A percentile compares a stretch with the other conserved stretches of the same genome.
phyloP scores from a whole-genome alignment of 2,113 vertebrate genomes.

The Chrysochloris asiatica region DNA sequence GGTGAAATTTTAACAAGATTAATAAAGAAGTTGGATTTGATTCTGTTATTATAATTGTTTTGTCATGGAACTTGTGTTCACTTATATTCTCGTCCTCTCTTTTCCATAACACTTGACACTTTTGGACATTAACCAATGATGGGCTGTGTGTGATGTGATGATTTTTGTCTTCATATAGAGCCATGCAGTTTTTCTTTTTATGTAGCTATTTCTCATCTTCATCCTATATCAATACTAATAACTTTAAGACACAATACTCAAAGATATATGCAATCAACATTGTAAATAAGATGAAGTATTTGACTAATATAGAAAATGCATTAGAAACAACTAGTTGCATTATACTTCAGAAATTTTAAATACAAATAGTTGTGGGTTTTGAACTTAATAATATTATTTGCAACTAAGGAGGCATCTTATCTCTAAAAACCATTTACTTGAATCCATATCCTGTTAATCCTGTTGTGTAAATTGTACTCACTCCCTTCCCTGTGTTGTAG shows the following conservation, averaged over 20 bases:
- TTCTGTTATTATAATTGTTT: conserved; percentile 81
- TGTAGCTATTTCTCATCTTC: conserved; percentile 92
- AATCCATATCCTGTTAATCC: conserved; percentile 85
- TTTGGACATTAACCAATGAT: conserved; percentile 96
- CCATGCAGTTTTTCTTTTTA: conserved; percentile 95
- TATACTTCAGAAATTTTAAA: conserved; percentile 65
- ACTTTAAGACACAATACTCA: conserved; percentile 90
- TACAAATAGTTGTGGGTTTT: conserved; percentile 81
- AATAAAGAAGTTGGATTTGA: conserved; percentile 77
- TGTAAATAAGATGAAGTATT: conserved; percentile 79
- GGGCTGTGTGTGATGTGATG: conserved; percentile 98
- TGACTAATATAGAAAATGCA: conserved; percentile 87
- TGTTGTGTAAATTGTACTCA: conserved; percentile 91
- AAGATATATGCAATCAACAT: conserved; percentile 84
- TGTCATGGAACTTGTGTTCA: conserved; percentile 85
- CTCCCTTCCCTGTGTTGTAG: conserved; percentile 95
- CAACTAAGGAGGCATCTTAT: conserved; percentile 79
- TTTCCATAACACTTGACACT: conserved; percentile 93
- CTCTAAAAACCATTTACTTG: conserved; percentile 80
- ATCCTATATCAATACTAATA: conserved; percentile 86
- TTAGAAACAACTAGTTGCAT: conserved; percentile 87
- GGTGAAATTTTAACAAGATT: conserved; percentile 75
- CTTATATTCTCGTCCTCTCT: conserved; percentile 79
- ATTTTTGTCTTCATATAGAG: conserved; percentile 99
- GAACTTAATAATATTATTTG: conserved; percentile 80